Percentiles rank a stretch among this genome's conserved stretches.
phyloP scores from a whole-genome alignment of 2,113 vertebrate species.

The Solenodon paradoxus region DNA sequence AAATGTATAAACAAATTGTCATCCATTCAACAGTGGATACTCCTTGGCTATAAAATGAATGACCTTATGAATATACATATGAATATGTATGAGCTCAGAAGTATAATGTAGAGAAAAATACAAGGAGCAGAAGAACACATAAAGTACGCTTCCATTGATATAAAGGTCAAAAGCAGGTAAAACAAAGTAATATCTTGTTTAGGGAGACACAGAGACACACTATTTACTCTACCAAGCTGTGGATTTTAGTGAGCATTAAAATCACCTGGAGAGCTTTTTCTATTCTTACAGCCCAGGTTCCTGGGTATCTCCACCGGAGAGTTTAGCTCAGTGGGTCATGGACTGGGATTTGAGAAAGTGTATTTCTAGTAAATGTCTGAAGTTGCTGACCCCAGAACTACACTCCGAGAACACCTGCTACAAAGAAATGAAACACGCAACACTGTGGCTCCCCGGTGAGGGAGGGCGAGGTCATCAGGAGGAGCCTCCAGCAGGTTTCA shows the following conservation, averaged over 20 bases:
- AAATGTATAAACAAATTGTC: slow-evolving; percentile 5
- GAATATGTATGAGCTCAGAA: slow-evolving; percentile 26
- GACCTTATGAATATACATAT: not conserved
- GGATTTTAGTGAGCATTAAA: not conserved
- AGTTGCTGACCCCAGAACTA: no score
- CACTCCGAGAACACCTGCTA: not conserved
- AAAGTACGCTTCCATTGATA: not conserved
- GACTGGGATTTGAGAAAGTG: not conserved
- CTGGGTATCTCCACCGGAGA: not conserved
- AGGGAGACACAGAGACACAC: not conserved
- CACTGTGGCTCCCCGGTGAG: no score
- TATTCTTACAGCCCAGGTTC: not conserved
- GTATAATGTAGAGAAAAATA: not conserved
- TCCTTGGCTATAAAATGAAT: not conserved
- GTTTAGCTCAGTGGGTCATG: not conserved
- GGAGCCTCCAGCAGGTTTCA: not conserved
- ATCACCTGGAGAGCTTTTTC: not conserved
- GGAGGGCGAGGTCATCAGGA: not conserved
- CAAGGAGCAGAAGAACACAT: not conserved
- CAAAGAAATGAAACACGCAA: not conserved
- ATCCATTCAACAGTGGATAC: not conserved
- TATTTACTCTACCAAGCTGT: not conserved
- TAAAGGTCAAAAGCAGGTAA: slow-evolving; percentile 7
- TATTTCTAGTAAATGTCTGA: not conserved
- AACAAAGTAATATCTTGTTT: not conserved